phyloP scores from a whole-genome alignment of 2,113 vertebrate species.

The Shinisaurus crocodilurus region DNA sequence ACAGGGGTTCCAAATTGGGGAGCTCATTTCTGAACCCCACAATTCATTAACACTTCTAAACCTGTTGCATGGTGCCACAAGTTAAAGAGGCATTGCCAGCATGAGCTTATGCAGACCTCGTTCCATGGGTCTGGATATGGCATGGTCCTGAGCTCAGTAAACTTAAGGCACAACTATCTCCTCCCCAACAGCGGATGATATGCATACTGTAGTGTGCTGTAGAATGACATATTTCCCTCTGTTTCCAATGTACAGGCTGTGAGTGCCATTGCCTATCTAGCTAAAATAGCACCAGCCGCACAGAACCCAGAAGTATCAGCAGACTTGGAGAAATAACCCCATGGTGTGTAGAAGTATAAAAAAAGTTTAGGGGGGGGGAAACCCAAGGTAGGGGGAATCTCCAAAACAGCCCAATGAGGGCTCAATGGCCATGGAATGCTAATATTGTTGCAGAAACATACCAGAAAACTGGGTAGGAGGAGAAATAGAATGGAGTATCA shows the following conservation, averaged over 20 bases:
- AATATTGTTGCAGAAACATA: not conserved
- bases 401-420: not conserved
- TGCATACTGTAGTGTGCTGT: not conserved
- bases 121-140: not conserved
- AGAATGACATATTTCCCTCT: not conserved
- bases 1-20: not conserved
- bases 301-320: not conserved
- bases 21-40: not conserved
- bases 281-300: not conserved
- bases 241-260: not conserved
- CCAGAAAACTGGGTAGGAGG: not conserved
- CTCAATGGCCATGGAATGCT: too few relatives aligned
- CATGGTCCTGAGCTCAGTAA: not conserved
- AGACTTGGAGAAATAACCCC: not conserved
- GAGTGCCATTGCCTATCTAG: not conserved
- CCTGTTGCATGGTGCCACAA: not conserved
- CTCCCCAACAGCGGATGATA: not conserved
- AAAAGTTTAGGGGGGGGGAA: too few relatives aligned
- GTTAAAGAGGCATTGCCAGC: not conserved
- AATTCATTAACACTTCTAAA: not conserved
- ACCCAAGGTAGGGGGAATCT: not conserved
- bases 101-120: not conserved
- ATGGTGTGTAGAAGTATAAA: too few relatives aligned
- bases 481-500: not conserved
- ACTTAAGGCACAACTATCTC: not conserved